These are phyloP conservation scores for Dendrolimus pini DNA, from an alignment of 2,888 invertebrate genomes.

Conservation along the genomic window DNA sequence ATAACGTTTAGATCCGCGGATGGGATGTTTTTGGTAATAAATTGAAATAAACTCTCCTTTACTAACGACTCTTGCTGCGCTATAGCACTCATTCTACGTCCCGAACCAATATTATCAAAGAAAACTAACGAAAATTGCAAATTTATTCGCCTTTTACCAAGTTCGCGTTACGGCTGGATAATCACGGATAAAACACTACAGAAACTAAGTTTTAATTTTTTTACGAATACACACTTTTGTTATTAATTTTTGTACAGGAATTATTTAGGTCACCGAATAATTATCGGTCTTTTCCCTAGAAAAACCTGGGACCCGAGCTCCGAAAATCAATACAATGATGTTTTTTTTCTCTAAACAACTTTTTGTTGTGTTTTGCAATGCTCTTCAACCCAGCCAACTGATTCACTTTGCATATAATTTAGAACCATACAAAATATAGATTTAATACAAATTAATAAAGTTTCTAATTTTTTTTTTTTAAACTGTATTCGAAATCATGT, in stretches of 20 bases:
- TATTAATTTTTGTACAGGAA: too few species aligned
- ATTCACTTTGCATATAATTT: too few species aligned
- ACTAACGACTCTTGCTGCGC: slow-evolving; percentile 84
- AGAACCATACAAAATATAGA: too few species aligned
- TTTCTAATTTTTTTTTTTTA: too few species aligned
- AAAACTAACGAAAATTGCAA: slow-evolving; percentile 24
- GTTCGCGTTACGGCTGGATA: neutral
- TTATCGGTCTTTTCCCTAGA: slow-evolving; percentile 30
- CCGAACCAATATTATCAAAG: slow-evolving; percentile 30
- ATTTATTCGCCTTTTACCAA: slow-evolving; percentile 2
- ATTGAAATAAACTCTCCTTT: slow-evolving; percentile 88
- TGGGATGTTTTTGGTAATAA: slow-evolving; percentile 88
- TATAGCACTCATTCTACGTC: slow-evolving; percentile 66
- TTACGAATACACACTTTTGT: neutral
- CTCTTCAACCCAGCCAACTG: slow-evolving; percentile 2
- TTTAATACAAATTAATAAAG: too few species aligned
- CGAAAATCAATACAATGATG: slow-evolving; percentile 67
- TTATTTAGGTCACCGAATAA: slow-evolving; percentile 1
- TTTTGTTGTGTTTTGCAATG: slow-evolving; percentile 23
- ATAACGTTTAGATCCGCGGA: slow-evolving; percentile 87
- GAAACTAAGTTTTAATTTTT: neutral
- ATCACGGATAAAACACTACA: neutral
- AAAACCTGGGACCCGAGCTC: slow-evolving; percentile 38
- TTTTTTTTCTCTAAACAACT: slow-evolving; percentile 57
- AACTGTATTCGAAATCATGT: too few species aligned